Base-by-base conservation (phyloP, 1,140 invertebrate genomes). In the Forficula auricularia region DNA sequence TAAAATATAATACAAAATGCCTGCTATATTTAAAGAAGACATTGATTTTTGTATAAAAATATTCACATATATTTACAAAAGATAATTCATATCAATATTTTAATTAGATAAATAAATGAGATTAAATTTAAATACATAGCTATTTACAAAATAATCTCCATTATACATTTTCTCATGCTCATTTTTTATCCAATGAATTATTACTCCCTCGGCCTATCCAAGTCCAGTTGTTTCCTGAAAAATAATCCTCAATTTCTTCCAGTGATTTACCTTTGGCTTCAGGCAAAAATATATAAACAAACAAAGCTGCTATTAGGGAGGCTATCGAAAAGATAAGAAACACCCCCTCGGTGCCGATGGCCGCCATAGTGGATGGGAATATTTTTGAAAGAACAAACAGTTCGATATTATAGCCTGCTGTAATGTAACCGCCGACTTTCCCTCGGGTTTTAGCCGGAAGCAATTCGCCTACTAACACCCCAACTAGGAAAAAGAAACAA, bases 261-360 rank as follows among this genome's bases (percentile, higher is more conserved):
- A 87, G 60, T 2, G 68, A 75, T 47, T 73, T 72, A 12, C 79
- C 77, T 56, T 82, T 87, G 0, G 84, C 88, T 65, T 90, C 85
- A 14, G 84, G 85, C 20, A 89, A 61, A 38, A 79, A 63, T 0
- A 84, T 59, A 48, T 70, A 81, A 42, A 82, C 61, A 30, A 86
- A 73, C 1, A 82, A 36, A 7, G 75, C 69, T 3, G 75, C 63
- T 30, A 65, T 16, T 15, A 62, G 46, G 3, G 65, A 59, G 38
- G 67, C 68, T 3, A 80, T 50, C 14, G 77, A 79, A 53, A 87
- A 88, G 12, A 79, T 56, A 2, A 64, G 60, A 52, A 81, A 81
- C 0, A 80, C 59, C 3, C 76, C 77, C 1, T 65, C 55, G 45
- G 72, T 65, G 36, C 75, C 68, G 0, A 82, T 63, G 4, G 56